phyloP scores from a whole-genome alignment of 2,888 invertebrate species.

The Exephanes ischioxanthus region DNA sequence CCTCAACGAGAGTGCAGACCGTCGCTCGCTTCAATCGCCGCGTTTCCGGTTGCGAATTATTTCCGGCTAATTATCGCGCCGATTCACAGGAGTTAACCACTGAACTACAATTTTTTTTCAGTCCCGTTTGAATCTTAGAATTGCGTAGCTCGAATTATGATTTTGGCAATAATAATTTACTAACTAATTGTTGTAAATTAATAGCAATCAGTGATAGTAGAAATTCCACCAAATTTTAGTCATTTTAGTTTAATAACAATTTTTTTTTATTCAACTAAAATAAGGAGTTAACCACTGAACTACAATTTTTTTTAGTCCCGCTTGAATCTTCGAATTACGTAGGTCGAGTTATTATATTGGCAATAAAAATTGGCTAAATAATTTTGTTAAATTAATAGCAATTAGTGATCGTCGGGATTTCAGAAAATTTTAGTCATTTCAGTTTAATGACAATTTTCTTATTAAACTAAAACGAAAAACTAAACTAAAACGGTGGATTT shows the following conservation, averaged over 20 bases:
- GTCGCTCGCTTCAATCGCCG: conserved; percentile 5
- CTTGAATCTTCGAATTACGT: no score
- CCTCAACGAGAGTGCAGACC: conserved; percentile 16
- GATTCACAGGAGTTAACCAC: neutral
- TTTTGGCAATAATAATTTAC: neutral
- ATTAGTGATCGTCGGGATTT: no score
- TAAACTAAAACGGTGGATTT: neutral
- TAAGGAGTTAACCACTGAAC: no score
- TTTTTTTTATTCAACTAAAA: no score
- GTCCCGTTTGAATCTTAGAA: neutral
- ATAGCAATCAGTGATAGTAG: neutral
- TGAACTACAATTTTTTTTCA: neutral
- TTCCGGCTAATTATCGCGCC: neutral
- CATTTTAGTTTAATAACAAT: neutral
- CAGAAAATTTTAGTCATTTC: no score
- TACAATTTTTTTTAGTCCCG: no score
- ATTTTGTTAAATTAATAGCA: no score
- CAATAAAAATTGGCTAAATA: no score
- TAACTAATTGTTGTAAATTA: neutral
- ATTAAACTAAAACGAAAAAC: no score
- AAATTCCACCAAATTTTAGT: no score
- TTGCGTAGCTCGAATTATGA: neutral
- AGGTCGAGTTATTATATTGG: no score
- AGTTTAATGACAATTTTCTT: no score
- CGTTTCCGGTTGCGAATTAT: conserved; percentile 30